These are phyloP conservation scores for Martes martes DNA, from an alignment of 2,113 vertebrate genomes.

Conservation along the genomic window DNA sequence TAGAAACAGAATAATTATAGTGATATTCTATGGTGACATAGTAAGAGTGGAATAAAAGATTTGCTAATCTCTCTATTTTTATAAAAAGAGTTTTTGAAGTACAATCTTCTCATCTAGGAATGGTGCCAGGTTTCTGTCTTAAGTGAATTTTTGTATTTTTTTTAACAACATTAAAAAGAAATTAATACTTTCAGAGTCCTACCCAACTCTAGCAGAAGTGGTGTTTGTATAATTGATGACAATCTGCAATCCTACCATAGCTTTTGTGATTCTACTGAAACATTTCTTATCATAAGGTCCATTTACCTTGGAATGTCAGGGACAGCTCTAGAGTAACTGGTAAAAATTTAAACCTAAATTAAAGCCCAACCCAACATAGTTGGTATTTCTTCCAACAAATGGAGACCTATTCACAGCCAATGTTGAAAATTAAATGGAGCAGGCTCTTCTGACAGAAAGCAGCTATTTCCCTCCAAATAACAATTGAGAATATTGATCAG, in stretches of 20 bases:
- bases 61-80: conserved; percentile 62
- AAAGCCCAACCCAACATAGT: neutral
- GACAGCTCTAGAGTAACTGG: conserved; percentile 11
- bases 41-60: conserved; percentile 58
- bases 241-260: neutral
- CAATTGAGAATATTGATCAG: neutral
- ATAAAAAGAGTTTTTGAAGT: conserved; percentile 49
- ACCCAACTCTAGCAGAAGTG: conserved; percentile 29
- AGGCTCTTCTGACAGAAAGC: neutral
- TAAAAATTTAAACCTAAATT: conserved; percentile 48
- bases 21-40: conserved; percentile 60
- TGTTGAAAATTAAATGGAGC: conserved; percentile 49
- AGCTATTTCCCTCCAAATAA: neutral
- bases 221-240: conserved; percentile 24
- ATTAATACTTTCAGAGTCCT: conserved; percentile 32
- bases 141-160: conserved; percentile 32
- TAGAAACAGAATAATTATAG: conserved; percentile 71
- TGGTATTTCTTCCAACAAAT: conserved; percentile 23
- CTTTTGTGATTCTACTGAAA: conserved; percentile 25
- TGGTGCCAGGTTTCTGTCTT: conserved; percentile 65
- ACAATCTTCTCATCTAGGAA: conserved; percentile 59
- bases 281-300: conserved; percentile 31
- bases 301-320: conserved; percentile 49
- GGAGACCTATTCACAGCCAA: neutral
- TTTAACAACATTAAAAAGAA: conserved; percentile 41